phyloP scores from a whole-genome alignment of 2,888 invertebrate species.

The Andrena minutula region DNA sequence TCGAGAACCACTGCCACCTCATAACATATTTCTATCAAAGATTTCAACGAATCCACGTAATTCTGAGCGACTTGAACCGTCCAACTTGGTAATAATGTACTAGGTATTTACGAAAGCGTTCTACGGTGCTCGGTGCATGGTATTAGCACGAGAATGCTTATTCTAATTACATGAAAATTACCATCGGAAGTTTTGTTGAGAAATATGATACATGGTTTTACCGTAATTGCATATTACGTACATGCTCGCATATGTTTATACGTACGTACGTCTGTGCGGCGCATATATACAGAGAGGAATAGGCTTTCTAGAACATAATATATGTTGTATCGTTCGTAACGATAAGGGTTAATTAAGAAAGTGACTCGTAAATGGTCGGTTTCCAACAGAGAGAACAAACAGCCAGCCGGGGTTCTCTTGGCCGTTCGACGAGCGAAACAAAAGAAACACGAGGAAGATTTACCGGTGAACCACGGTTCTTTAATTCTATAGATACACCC shows the following conservation, averaged over 20 bases:
- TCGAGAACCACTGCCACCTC: constrained; percentile 12
- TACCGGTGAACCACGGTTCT: constrained; percentile 60
- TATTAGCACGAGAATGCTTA: constrained; percentile 46
- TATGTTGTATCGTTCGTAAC: constrained; percentile 53
- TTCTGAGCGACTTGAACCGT: constrained; percentile 34
- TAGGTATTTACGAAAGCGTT: constrained; percentile 51
- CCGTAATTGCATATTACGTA: constrained; percentile 35
- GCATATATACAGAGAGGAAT: constrained; percentile 15
- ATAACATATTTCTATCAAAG: constrained; percentile 29
- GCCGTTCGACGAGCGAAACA: constrained; percentile 39
- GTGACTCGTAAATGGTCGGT: constrained; percentile 64
- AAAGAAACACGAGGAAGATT: constrained; percentile 66
- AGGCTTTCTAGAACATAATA: constrained; percentile 35
- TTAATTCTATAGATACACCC: constrained; percentile 60
- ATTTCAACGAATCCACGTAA: constrained; percentile 46
- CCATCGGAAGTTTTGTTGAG: constrained; percentile 49
- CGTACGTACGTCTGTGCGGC: neutral
- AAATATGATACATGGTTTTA: constrained; percentile 49
- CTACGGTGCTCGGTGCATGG: constrained; percentile 26
- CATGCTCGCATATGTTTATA: neutral
- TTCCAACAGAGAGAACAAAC: constrained; percentile 61
- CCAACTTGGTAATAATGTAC: constrained; percentile 33
- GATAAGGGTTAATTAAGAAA: constrained; percentile 72
- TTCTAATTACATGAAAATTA: constrained; percentile 59
- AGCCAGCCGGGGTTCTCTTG: constrained; percentile 54